Evolutionary conservation across 1,140 invertebrate species (phyloP).

Genomic region (Elysia chlorotica): DNA sequence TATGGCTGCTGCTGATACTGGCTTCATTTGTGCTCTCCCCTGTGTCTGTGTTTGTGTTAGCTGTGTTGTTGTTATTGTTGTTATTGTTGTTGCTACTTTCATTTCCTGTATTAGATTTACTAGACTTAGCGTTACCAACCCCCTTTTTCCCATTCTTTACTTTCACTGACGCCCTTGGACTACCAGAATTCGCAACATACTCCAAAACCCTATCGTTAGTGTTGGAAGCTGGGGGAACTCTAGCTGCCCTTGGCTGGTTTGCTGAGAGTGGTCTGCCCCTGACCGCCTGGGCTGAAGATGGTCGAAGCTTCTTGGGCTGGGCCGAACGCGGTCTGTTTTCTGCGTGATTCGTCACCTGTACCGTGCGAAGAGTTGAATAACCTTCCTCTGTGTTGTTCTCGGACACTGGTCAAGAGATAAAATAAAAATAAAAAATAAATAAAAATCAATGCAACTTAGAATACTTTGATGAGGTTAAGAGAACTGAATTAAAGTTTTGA

Average conservation of each 20-base stretch:
- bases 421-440: no score
- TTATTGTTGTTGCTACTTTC: constrained; percentile 1
- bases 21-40: background rate
- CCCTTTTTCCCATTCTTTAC: no score
- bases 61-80: background rate
- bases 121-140: no score
- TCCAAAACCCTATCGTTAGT: no score
- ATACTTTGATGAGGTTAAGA: no score
- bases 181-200: no score
- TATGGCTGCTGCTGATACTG: background rate
- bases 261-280: background rate
- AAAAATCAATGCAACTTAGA: no score
- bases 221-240: no score
- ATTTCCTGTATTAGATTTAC: background rate
- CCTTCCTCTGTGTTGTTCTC: background rate
- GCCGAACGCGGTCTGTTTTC: background rate
- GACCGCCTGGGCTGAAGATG: background rate
- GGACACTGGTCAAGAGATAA: no score
- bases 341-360: background rate
- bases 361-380: background rate
- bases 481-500: no score
- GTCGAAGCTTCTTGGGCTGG: background rate
- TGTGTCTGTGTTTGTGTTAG: background rate
- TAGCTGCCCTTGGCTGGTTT: no score
- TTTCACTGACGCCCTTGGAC: no score